Evolutionary conservation across 2,797 vertebrate genomes (phyloP), one percentile per base, ranked within the genome.

Genomic region (Aplochiton taeniatus): DNA sequence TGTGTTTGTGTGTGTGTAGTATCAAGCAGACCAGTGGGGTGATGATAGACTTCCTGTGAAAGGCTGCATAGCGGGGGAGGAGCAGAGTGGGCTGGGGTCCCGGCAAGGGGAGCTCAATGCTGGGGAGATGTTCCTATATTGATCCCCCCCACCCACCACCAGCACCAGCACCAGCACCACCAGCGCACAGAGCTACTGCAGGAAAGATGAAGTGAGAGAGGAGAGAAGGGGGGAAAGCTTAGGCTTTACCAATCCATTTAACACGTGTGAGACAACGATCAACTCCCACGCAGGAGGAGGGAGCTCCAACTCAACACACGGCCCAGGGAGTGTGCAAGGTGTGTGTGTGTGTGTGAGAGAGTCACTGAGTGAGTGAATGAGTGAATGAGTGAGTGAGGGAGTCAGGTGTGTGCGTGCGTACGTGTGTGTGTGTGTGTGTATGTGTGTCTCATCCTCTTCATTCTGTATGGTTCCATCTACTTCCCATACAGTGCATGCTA

Each of bases 231-330:
- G 31, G 17, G 16, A 14, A 49, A 47, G 13, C 58, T 14, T 8
- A 52, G 48, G 10, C 31, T 44, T 62, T 68, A 48, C 52, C 19
- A 46, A 31, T 46, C 65, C 49, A 54, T 68, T 54, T 14, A 31
- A 61, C 50, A 46, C 50, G 7, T 49, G 59, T 61, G 59, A 68
- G 66, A 60, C 58, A 7, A n/a, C 61, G 51, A 48, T 68, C 43
- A 49, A 49, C 54, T 65, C 54, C 7, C 19, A 31, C 43, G 19
- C 63, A 48, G 59, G 46, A 47, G n/a, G n/a, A n/a, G n/a, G n/a
- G 44, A 60, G 58, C 45, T 11, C 9, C n/a, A 8, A 46, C 45
- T 48, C 17, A 20, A 13, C 58, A 20, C 13, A 20, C 20, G 18
- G n/a, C 9, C 18, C 17, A 4, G 9, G 2, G 5, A 14, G 11